Base-by-base conservation (phyloP, 2,113 vertebrate species). In the Drymodes brunneopygia region DNA sequence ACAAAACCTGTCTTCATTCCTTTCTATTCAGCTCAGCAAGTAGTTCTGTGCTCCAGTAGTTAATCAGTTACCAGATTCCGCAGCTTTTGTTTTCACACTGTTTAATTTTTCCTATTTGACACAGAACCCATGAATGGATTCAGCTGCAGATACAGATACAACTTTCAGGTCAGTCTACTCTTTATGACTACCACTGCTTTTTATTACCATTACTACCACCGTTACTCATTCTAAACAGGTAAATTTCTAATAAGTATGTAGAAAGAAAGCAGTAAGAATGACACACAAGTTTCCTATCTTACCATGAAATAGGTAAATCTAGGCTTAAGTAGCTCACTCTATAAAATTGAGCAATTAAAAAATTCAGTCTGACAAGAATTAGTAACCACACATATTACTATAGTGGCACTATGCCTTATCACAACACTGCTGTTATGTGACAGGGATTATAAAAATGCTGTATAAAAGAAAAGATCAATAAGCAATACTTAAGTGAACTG, bases 1-100 rank as follows among this genome's bases (percentile, higher is more conserved):
- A 98, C 97, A 98, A 98, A 98, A 98, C 98, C 97, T 98, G 98
- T 97, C 98, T 98, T 98, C 98, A 98, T 98, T 98, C 98, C 98
- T 98, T 98, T 98, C 98, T 97, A 36, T 98, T 98, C 97, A 97
- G 88, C 97, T 98, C 97, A 98, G 96, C 95, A 88, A 95, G 95
- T 97, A 95, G 94, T 97, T 97, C 93, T 96, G 95, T 96, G 88
- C 89, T 97, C 90, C 62, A 86, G 92, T 97, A 97, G 98, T 98
- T 98, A 98, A 98, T 98, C 97, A 98, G 97, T 98, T 98, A 98
- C 98, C 90, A 98, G 94, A 97, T 97, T 97, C 97, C 97, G 91
- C 92, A 97, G 95, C 92, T 95, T 98, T 98, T 98, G 97, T 97
- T 98, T 98, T 98, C 85, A 94, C 77, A 91, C 93, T 95, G 81